Evolutionary conservation across 2,113 vertebrate species (phyloP).

Genomic region (Globicephala melas): DNA sequence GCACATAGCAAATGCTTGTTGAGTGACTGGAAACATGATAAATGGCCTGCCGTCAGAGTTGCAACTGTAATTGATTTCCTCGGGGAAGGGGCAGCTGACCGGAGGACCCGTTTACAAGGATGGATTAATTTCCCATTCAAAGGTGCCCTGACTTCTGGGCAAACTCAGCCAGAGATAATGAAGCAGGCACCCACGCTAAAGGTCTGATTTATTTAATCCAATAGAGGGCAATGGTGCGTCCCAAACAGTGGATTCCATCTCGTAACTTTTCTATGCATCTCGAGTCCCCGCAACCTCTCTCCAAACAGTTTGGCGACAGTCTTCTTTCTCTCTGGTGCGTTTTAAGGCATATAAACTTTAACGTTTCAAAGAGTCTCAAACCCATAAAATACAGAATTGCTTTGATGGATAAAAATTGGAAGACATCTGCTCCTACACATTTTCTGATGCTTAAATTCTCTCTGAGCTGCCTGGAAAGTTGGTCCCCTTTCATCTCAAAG

Average conservation of each 20-base stretch:
- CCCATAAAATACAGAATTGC: background rate
- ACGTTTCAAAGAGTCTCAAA: conserved; percentile 46
- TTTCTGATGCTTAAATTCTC: background rate
- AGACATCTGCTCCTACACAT: background rate
- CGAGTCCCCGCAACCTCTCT: background rate
- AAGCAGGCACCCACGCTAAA: background rate
- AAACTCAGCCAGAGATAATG: conserved; percentile 13
- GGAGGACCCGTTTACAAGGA: background rate
- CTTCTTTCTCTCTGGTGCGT: background rate
- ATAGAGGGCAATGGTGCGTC: conserved; percentile 46
- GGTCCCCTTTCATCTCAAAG: background rate
- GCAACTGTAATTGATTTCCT: background rate
- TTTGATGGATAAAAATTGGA: background rate
- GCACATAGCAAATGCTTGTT: background rate
- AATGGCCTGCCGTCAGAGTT: background rate
- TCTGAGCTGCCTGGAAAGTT: background rate
- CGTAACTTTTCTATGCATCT: background rate
- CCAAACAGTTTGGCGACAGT: background rate
- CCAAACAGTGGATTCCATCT: background rate
- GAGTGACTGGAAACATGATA: background rate
- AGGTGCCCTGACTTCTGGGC: background rate
- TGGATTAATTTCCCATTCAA: background rate
- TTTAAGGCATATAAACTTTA: conserved; percentile 32
- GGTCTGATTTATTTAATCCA: conserved; percentile 50
- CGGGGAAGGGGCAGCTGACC: background rate